Percentiles rank a stretch among this genome's conserved stretches.
Conservation (phyloP, 1,140 invertebrate species). For the Cephus cinctus region DNA sequence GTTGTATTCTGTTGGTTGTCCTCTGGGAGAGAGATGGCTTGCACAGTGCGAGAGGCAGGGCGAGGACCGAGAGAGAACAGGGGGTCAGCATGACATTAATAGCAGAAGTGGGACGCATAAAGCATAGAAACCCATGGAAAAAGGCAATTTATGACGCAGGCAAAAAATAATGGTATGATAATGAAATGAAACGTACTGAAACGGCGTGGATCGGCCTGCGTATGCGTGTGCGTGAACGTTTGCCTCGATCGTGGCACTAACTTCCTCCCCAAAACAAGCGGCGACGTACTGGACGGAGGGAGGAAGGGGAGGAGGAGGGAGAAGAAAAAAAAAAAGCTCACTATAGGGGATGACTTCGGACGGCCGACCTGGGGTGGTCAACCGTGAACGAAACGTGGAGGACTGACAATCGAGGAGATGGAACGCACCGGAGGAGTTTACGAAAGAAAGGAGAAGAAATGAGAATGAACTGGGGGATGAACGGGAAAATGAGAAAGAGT, state of each 20-base stretch:
- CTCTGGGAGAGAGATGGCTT: too few relatives aligned
- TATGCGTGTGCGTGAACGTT: constrained; percentile 14
- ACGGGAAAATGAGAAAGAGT: constrained; percentile 1
- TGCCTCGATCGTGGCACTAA: constrained; percentile 27
- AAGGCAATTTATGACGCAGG: constrained; percentile 42
- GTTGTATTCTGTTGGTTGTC: too few relatives aligned
- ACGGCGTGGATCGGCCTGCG: constrained; percentile 10
- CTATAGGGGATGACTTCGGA: neutral
- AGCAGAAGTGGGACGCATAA: constrained; percentile 47
- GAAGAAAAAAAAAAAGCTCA: constrained; percentile 1
- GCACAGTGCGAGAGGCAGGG: too few relatives aligned
- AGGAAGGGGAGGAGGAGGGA: constrained; percentile 2
- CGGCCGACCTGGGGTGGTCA: neutral
- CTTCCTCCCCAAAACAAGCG: constrained; percentile 39
- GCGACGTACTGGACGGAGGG: too few relatives aligned
- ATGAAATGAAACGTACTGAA: constrained; percentile 40
- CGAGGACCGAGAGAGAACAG: constrained; percentile 7
- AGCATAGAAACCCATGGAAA: constrained; percentile 39
- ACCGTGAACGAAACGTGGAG: constrained; percentile 1
- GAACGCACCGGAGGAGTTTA: too few relatives aligned
- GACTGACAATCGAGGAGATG: too few relatives aligned
- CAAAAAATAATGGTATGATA: constrained; percentile 49
- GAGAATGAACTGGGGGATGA: constrained; percentile 1
- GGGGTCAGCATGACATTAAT: constrained; percentile 47
- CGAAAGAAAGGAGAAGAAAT: constrained; percentile 7